Conservation (phyloP, 2,888 invertebrate species). For the Tipula unca region DNA sequence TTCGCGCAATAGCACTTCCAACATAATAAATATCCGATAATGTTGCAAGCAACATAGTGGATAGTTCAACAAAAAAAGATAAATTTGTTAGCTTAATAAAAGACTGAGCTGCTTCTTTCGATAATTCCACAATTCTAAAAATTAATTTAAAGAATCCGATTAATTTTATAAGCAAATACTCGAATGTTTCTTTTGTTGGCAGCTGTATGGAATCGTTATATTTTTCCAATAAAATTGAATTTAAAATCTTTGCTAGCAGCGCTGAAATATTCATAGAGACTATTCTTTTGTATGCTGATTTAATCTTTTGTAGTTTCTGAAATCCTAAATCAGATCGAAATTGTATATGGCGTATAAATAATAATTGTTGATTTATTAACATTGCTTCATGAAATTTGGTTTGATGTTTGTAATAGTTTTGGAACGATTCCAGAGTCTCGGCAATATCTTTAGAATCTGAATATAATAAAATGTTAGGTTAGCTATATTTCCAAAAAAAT, state of each 20-base stretch:
- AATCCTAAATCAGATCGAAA: background rate
- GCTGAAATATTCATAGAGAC: background rate
- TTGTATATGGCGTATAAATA: background rate
- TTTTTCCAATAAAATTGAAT: background rate
- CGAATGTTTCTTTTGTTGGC: background rate
- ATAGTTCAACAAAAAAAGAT: conserved; percentile 15
- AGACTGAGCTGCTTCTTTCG: background rate
- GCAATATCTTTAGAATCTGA: background rate
- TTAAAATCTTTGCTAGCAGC: background rate
- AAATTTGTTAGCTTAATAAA: background rate
- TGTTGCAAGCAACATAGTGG: background rate
- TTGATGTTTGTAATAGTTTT: background rate
- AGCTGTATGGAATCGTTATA: background rate
- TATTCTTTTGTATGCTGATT: background rate
- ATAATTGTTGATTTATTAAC: background rate
- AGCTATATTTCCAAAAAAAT: background rate
- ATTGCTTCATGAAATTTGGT: background rate
- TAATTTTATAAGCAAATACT: conserved; percentile 16
- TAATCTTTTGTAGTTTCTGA: background rate
- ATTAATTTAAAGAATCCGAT: background rate
- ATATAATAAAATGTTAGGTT: background rate
- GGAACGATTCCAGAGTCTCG: background rate
- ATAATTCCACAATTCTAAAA: background rate
- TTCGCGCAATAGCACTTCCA: background rate
- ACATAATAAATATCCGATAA: background rate